A percentile compares a stretch with the other conserved stretches of the same genome.
Conservation (phyloP, 2,888 invertebrate genomes). For the Hoplodrina blanda region DNA sequence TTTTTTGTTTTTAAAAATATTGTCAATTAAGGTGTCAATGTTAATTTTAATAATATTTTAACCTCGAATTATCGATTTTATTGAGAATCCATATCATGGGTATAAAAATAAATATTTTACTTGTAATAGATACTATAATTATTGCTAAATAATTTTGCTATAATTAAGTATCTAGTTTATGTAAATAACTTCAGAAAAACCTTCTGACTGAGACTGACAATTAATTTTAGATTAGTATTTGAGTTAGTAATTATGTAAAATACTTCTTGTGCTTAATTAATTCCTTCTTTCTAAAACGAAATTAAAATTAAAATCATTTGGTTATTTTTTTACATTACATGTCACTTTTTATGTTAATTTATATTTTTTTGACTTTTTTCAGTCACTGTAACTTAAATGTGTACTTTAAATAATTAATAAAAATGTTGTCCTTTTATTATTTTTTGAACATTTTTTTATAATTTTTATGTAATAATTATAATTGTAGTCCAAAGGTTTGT, state of each 20-base stretch:
- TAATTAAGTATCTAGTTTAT: constrained; percentile 46
- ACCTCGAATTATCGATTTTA: constrained; percentile 49
- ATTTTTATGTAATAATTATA: constrained; percentile 31
- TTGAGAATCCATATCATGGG: constrained; percentile 22
- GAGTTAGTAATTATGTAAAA: constrained; percentile 55
- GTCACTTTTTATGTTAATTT: background rate
- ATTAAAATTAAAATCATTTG: constrained; percentile 2
- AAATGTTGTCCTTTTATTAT: background rate
- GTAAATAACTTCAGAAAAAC: constrained; percentile 58
- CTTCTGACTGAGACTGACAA: constrained; percentile 65
- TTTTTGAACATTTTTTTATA: constrained; percentile 11
- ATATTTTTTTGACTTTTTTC: constrained; percentile 2
- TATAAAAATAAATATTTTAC: constrained; percentile 35
- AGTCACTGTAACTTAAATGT: constrained; percentile 14
- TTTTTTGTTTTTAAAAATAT: background rate
- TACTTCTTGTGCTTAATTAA: constrained; percentile 37
- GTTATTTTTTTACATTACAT: background rate
- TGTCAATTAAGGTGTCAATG: constrained; percentile 56
- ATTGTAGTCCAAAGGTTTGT: constrained; percentile 58
- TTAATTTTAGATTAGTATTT: constrained; percentile 61
- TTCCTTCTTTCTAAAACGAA: background rate
- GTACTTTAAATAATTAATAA: constrained; percentile 16
- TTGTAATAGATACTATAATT: constrained; percentile 20
- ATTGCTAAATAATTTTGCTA: constrained; percentile 39
- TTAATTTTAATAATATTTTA: constrained; percentile 39